Conservation (phyloP, 1,140 invertebrate species). For the Drosophila tropicalis region DNA sequence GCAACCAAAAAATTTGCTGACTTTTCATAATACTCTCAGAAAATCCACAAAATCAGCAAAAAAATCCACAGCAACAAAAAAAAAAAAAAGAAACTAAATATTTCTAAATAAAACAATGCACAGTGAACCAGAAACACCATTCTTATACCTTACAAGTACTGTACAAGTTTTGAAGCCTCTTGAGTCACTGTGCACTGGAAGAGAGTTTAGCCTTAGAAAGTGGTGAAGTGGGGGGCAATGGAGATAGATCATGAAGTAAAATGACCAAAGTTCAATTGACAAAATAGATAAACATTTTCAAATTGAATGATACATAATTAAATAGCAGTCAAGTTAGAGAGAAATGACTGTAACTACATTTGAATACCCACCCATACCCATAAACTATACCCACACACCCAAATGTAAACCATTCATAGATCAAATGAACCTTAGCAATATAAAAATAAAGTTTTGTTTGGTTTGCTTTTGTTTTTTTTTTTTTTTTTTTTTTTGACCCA, state of each 20-base stretch:
- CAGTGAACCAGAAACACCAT: no score
- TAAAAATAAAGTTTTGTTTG: constrained; percentile 18
- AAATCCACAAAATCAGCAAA: constrained; percentile 26
- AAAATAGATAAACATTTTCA: neutral
- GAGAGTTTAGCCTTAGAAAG: neutral
- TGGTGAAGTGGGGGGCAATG: no score
- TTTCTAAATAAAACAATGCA: constrained; percentile 6
- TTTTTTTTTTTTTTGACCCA: constrained; percentile 21
- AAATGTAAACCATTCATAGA: constrained; percentile 9
- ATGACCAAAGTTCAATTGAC: neutral
- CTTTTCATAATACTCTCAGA: constrained; percentile 71
- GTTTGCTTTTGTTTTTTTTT: neutral
- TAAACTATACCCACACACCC: neutral
- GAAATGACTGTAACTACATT: neutral
- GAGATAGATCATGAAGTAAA: no score
- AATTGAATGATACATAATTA: neutral
- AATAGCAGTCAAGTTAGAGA: neutral
- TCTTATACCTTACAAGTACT: no score
- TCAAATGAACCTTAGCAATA: constrained; percentile 30
- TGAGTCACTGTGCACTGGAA: constrained; percentile 6
- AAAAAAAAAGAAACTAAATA: constrained; percentile 6
- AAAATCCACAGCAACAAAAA: constrained; percentile 11
- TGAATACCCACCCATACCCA: constrained; percentile 3
- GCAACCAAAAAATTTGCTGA: constrained; percentile 34
- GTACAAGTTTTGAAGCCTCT: no score